Base-by-base conservation (phyloP, 2,888 invertebrate genomes). In the Hemicrepidius hirtus region DNA sequence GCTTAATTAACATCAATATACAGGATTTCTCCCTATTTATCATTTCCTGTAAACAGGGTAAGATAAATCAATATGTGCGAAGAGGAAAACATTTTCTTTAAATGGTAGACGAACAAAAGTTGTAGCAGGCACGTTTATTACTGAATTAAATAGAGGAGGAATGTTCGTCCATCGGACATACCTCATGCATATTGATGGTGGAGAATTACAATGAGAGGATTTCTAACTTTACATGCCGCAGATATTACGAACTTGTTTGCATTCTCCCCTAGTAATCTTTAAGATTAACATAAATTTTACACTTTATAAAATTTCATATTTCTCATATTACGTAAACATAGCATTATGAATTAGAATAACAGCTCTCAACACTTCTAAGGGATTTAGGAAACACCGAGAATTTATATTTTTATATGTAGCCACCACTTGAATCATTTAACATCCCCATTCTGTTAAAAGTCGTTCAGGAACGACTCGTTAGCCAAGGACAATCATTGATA, bases 201-300 rank as follows among this genome's bases (percentile, higher is more conserved):
- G 74, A 76, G 75, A 79, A 79, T 78, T 79, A 78, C 79, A 78
- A 78, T 78, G 77, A 78, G 76, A 79, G 79, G 77, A 75, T 78
- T 76, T 75, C 77, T 71, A 77, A 78, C 76, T 77, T 76, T 75
- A 76, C 78, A 68, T 76, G 76, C 76, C 77, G 76, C 79, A 79
- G 80, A 81, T 80, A 81, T 81, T 79, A 77, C 78, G 76, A 80
- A 81, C 80, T 81, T 80, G 81, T 81, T 81, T 80, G 80, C 80
- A 79, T 79, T 80, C 79, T 71, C 77, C 78, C 78, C 77, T 77
- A 74, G 75, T 78, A 80, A 80, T 79, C 79, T 79, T 77, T 71
- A 71, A 77, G 80, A 81, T 81, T 81, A 80, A 77, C 81, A 81
- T 81, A 80, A 73, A 81, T 80, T 81, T 79, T 73, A 65, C 78